Evolutionary conservation across 2,888 invertebrate species (phyloP).

Genomic region (Ceramica pisi): DNA sequence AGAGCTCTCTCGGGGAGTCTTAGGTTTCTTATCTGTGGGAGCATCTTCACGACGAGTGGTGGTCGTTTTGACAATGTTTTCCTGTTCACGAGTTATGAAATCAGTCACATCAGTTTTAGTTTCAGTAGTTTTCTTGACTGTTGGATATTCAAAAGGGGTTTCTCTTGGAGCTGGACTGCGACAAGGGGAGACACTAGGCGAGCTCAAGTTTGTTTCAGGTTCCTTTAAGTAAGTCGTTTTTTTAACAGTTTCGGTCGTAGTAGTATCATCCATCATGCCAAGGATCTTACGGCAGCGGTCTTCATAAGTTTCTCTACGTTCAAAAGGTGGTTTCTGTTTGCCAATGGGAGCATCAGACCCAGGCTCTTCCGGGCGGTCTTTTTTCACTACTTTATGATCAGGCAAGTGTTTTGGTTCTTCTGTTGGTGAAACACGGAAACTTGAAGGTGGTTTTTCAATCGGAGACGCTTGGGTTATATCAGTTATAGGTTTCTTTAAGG

Average conservation of each 20-base stretch:
- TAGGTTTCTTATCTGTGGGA: conserved; percentile 53
- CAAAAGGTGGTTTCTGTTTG: conserved; percentile 90
- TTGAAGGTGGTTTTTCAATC: conserved; percentile 84
- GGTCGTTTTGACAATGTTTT: conserved; percentile 68
- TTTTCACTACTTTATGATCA: conserved; percentile 76
- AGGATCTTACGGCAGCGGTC: conserved; percentile 93
- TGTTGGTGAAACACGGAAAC: conserved; percentile 82
- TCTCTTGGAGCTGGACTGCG: conserved; percentile 76
- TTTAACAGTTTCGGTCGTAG: conserved; percentile 64
- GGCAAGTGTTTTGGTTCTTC: conserved; percentile 74
- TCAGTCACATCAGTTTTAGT: conserved; percentile 69
- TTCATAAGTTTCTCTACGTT: conserved; percentile 93
- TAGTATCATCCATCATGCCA: conserved; percentile 90
- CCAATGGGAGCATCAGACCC: conserved; percentile 70
- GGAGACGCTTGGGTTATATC: conserved; percentile 75
- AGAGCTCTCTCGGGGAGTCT: conserved; percentile 71
- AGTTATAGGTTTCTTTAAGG: conserved; percentile 84
- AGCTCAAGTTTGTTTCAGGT: conserved; percentile 70
- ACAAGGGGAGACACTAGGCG: conserved; percentile 80
- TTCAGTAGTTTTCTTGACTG: conserved; percentile 58
- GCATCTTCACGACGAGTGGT: conserved; percentile 30
- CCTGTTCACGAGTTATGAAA: conserved; percentile 74
- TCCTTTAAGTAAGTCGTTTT: conserved; percentile 61
- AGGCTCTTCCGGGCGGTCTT: conserved; percentile 74
- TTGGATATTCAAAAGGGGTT: conserved; percentile 63